Percentiles rank a stretch among this genome's conserved stretches.
Conservation (phyloP, 2,113 vertebrate genomes). For the Mesitornis unicolor region DNA sequence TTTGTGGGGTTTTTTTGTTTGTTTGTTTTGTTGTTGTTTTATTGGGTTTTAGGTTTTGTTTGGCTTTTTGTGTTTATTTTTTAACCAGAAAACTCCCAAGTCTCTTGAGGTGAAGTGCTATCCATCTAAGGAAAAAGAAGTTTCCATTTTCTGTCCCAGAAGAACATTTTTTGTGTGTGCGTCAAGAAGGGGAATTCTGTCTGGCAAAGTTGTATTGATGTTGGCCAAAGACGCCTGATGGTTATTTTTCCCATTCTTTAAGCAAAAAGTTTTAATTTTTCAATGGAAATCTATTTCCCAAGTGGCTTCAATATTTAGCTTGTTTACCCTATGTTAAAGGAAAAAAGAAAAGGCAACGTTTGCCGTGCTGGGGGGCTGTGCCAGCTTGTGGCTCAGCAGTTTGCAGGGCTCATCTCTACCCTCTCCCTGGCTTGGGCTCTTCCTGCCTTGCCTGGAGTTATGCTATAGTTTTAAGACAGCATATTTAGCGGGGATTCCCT, state of each 20-base stretch:
- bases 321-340: neutral
- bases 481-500: neutral
- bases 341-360: neutral
- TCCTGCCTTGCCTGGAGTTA: neutral
- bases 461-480: neutral
- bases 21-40: too few species aligned
- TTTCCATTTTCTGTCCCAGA: neutral
- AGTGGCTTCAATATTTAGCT: neutral
- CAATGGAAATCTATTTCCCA: neutral
- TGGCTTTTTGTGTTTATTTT: neutral
- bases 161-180: neutral
- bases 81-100: neutral
- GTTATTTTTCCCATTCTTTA: neutral
- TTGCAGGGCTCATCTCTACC: fast-evolving
- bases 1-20: neutral
- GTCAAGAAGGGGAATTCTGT: neutral
- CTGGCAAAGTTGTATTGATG: neutral
- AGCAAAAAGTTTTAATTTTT: neutral
- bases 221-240: neutral
- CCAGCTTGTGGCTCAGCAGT: fast-evolving
- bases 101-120: neutral
- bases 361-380: too few species aligned
- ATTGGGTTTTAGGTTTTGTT: too few species aligned
- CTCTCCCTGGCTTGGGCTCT: neutral
- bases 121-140: neutral